phyloP scores from a whole-genome alignment of 2,888 invertebrate species.

The Diloba caeruleocephala region DNA sequence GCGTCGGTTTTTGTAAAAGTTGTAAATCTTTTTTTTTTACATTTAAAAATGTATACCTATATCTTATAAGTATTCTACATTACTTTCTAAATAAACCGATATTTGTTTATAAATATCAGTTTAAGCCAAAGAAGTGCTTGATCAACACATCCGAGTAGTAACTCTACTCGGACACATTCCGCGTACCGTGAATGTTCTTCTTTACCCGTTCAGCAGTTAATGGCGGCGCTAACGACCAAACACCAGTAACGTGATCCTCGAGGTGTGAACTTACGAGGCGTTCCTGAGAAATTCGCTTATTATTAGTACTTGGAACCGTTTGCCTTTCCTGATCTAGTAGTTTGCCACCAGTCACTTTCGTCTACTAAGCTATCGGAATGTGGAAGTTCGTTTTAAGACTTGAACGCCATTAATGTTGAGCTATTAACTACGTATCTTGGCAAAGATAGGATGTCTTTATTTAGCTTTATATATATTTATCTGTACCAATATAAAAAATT shows the following conservation, averaged over 20 bases:
- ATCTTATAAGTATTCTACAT: background rate
- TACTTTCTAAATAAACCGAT: slow-evolving; percentile 9
- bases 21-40: no score
- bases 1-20: no score
- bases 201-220: slow-evolving; percentile 43
- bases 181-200: slow-evolving; percentile 47
- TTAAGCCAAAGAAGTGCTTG: slow-evolving; percentile 3
- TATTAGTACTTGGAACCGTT: slow-evolving; percentile 66
- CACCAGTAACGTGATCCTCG: slow-evolving; percentile 63
- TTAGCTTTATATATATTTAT: slow-evolving; percentile 6
- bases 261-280: slow-evolving; percentile 63
- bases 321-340: slow-evolving; percentile 59
- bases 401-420: slow-evolving; percentile 36
- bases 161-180: slow-evolving; percentile 32
- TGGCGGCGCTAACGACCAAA: slow-evolving; percentile 61
- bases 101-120: slow-evolving; percentile 33
- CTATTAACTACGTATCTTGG: slow-evolving; percentile 39
- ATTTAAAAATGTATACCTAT: no score
- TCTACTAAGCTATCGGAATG: slow-evolving; percentile 39
- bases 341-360: slow-evolving; percentile 35
- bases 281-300: slow-evolving; percentile 64
- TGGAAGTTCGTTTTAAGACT: slow-evolving; percentile 37
- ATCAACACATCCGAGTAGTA: slow-evolving; percentile 13
- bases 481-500: no score
- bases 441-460: slow-evolving; percentile 34